Evolutionary conservation across 2,797 vertebrate species (phyloP).

Genomic region (Paguma larvata): DNA sequence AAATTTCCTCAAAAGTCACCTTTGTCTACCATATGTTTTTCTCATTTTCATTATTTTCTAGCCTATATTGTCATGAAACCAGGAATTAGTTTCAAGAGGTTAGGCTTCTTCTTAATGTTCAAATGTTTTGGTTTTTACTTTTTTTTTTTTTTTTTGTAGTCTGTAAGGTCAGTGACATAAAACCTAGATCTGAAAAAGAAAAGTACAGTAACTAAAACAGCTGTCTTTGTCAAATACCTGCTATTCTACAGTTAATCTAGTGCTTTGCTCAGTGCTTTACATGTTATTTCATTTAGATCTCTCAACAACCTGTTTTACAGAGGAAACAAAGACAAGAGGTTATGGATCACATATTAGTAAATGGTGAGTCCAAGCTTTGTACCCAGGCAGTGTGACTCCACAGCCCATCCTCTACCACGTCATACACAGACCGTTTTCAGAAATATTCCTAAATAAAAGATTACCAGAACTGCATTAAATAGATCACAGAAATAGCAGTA

Average conservation of each 20-base stretch:
- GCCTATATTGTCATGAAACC: background rate
- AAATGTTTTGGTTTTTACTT: background rate
- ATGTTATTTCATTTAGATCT: background rate
- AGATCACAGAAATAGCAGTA: background rate
- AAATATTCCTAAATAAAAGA: background rate
- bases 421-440: background rate
- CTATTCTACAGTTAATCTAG: background rate
- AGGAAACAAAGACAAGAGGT: background rate
- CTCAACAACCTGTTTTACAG: background rate
- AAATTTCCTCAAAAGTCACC: background rate
- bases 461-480: background rate
- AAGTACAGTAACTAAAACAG: background rate
- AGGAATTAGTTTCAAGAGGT: background rate
- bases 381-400: background rate
- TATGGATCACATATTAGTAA: background rate
- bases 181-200: background rate
- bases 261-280: background rate
- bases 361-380: background rate
- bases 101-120: background rate
- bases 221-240: background rate
- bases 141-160: background rate
- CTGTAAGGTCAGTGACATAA: background rate
- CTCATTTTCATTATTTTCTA: conserved; percentile 18
- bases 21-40: background rate
- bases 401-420: background rate